Base-by-base conservation (phyloP, 2,113 vertebrate genomes). In the Percopsis transmontana region DNA sequence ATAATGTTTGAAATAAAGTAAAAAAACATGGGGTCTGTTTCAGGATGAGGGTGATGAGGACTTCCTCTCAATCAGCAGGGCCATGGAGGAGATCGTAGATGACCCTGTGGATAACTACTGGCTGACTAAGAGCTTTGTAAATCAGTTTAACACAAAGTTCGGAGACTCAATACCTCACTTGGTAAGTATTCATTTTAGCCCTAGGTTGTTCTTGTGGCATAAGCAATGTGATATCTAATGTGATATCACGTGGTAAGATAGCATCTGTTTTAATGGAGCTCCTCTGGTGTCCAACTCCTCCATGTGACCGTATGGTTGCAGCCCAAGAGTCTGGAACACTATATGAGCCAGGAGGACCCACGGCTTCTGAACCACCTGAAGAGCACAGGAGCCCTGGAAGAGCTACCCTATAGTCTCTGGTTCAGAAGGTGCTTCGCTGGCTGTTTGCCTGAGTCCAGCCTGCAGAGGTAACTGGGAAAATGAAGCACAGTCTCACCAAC, bases 321-420 rank as follows among this genome's bases (percentile, higher is more conserved):
- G 97, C 96, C 96, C 15, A 99, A 97, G 91, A 86, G 94, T 77
- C 90, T 99, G 85, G 96, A 99, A 85, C 95, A 98, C 40, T 98
- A 96, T 80, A 90, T 99, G 88, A 95, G 89, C 79, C 89, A 96
- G 85, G 97, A 99, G 86, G 97, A 99, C 3, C 92, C 82, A 66
- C 90, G 91, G 10, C 92, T 99, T 57, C 88, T 98, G 68, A 85
- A 65, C 67, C 96, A 99, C 23, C 91, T 99, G 76, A 96, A 93
- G 87, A 74, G 59, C 0, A 91, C 86, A 13, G 91, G 91, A 11
- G 93, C 94, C 0, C 64, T 96, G 74, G 74, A 73, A 40, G 93
- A 81, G 50, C 94, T 99, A 58, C 97, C 97, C 0, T 95, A 97
- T 0, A 67, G 83, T 19, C 94, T 96, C 52, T 99, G 97, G 97